Evolutionary conservation across 2,888 invertebrate genomes (phyloP).

Genomic region (Folsomia candida): DNA sequence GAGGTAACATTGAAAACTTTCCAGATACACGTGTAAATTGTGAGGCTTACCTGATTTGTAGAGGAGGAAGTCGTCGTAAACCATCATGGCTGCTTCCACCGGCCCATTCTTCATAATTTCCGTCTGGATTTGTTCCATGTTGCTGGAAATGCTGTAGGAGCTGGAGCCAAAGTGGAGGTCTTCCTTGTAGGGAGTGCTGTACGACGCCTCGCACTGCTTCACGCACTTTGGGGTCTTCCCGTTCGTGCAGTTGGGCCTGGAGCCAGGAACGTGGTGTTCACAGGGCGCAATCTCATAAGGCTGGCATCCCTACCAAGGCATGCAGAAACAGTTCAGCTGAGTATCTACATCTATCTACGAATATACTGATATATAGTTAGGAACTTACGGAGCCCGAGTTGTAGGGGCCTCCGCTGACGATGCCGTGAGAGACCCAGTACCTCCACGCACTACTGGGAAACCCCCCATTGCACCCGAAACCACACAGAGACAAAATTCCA

Average conservation of each 20-base stretch:
- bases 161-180: slow-evolving; percentile 72
- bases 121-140: slow-evolving; percentile 56
- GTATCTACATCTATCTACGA: background rate
- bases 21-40: no score
- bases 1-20: slow-evolving; percentile 13
- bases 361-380: no score
- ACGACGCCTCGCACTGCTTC: slow-evolving; percentile 65
- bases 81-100: slow-evolving; percentile 82
- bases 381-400: slow-evolving; percentile 63
- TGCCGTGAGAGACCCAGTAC: slow-evolving; percentile 60
- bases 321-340: background rate
- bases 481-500: slow-evolving; percentile 61
- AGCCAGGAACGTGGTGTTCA: slow-evolving; percentile 84
- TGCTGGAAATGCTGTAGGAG: slow-evolving; percentile 20
- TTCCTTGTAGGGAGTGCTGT: slow-evolving; percentile 66
- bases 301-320: slow-evolving; percentile 66
- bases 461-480: slow-evolving; percentile 79
- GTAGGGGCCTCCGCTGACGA: slow-evolving; percentile 83
- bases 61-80: slow-evolving; percentile 76
- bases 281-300: slow-evolving; percentile 83
- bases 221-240: slow-evolving; percentile 75
- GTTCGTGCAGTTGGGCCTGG: slow-evolving; percentile 69
- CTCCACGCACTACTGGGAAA: slow-evolving; percentile 77
- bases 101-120: slow-evolving; percentile 83
- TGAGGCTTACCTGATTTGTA: slow-evolving; percentile 77